A percentile compares a stretch with the other conserved stretches of the same genome.
phyloP scores from a whole-genome alignment of 1,140 invertebrate genomes.

The Aleiodes sp. region DNA sequence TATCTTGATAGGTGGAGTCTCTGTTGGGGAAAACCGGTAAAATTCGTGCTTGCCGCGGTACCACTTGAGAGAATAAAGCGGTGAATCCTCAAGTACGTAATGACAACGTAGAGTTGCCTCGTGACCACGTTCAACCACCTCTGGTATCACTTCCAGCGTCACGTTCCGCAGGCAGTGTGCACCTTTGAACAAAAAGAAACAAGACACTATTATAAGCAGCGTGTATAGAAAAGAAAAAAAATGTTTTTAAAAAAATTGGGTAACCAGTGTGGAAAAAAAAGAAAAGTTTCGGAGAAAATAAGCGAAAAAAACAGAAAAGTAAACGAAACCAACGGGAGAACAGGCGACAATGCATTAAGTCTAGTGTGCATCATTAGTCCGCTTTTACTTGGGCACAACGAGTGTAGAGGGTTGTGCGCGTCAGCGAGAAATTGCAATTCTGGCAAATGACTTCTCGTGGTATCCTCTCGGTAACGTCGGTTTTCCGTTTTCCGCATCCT shows the following conservation, averaged over 20 bases:
- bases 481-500: conserved; percentile 6
- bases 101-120: conserved; percentile 75
- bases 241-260: neutral
- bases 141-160: conserved; percentile 67
- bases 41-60: conserved; percentile 79
- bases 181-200: conserved; percentile 40
- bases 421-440: conserved; percentile 58
- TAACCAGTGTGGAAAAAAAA: neutral
- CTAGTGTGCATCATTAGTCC: conserved; percentile 53
- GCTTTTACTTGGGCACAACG: conserved; percentile 41
- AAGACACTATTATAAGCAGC: neutral
- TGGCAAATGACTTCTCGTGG: conserved; percentile 51
- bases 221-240: neutral
- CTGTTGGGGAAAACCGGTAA: conserved; percentile 75
- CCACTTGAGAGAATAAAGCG: conserved; percentile 84
- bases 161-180: conserved; percentile 64
- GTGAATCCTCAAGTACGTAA: conserved; percentile 76
- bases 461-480: neutral
- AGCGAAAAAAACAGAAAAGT: neutral
- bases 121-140: conserved; percentile 72
- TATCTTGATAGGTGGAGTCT: conserved; percentile 73
- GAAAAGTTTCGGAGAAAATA: neutral
- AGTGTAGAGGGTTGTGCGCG: conserved; percentile 29
- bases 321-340: conserved; percentile 42
- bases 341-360: conserved; percentile 51